phyloP scores from a whole-genome alignment of 2,797 vertebrate species.

The Lagocephalus sceleratus region DNA sequence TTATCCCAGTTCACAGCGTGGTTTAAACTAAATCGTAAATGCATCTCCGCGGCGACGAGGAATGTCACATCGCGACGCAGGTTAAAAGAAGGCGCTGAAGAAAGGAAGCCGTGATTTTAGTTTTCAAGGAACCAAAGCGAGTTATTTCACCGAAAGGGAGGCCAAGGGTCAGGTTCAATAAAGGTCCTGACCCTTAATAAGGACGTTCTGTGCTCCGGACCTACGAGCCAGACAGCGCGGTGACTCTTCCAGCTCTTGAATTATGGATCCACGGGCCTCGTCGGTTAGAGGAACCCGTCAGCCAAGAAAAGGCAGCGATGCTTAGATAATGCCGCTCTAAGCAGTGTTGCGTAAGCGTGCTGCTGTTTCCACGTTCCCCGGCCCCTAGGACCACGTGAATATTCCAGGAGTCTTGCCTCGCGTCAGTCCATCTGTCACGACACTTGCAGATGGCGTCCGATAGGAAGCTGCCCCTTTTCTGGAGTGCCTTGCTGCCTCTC shows the following conservation, averaged over 20 bases:
- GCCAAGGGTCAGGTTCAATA: neutral
- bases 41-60: conserved; percentile 40
- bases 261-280: conserved; percentile 57
- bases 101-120: too few species aligned
- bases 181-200: too few species aligned
- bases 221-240: too few species aligned
- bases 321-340: conserved; percentile 63
- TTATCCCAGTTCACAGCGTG: neutral
- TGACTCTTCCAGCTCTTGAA: conserved; percentile 65
- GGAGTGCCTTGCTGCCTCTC: too few species aligned
- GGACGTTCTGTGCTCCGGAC: too few species aligned
- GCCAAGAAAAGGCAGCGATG: conserved; percentile 30
- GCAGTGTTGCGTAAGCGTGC: conserved; percentile 71
- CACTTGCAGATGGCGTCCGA: too few species aligned
- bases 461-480: too few species aligned
- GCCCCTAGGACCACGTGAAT: conserved; percentile 62
- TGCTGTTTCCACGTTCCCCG: conserved; percentile 66
- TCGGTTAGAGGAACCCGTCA: conserved; percentile 63
- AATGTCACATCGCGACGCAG: conserved; percentile 13
- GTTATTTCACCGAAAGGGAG: too few species aligned
- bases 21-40: conserved; percentile 18
- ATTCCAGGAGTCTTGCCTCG: conserved; percentile 56
- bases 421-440: conserved; percentile 52
- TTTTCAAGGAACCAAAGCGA: too few species aligned
- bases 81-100: neutral